These are phyloP conservation scores for Nemapogon koenigi DNA, from an alignment of 2,888 invertebrate species.

Conservation along the genomic window DNA sequence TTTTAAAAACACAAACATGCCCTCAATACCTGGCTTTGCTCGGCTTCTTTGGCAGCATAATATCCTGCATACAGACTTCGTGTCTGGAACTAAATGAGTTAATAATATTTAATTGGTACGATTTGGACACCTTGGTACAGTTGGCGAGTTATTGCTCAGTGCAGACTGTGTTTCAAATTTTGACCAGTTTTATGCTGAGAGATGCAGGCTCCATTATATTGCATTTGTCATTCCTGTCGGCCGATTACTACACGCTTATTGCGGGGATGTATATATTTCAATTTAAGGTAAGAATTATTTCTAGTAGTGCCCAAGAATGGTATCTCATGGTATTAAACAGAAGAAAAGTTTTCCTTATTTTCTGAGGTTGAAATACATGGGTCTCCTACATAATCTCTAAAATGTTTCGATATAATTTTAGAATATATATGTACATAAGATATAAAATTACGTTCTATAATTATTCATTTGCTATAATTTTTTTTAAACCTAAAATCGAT, in stretches of 20 bases:
- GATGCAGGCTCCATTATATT: slow-evolving; percentile 83
- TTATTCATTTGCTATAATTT: no score
- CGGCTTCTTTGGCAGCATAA: slow-evolving; percentile 79
- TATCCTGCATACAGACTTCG: slow-evolving; percentile 81
- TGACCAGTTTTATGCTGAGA: slow-evolving; percentile 77
- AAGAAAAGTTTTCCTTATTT: no score
- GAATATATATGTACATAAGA: no score
- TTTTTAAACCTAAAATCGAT: no score
- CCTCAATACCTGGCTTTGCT: slow-evolving; percentile 84
- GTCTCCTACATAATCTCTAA: no score
- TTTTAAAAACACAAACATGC: slow-evolving; percentile 77
- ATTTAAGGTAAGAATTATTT: slow-evolving; percentile 68
- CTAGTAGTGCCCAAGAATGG: no score
- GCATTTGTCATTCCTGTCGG: slow-evolving; percentile 81
- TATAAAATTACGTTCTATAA: no score
- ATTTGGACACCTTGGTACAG: slow-evolving; percentile 68
- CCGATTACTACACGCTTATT: slow-evolving; percentile 85
- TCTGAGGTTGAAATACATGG: no score
- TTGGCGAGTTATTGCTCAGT: slow-evolving; percentile 70
- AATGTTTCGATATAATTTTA: no score
- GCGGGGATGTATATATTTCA: slow-evolving; percentile 81
- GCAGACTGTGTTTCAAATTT: slow-evolving; percentile 78
- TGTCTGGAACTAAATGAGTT: slow-evolving; percentile 76
- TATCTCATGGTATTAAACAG: no score
- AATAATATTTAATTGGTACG: slow-evolving; percentile 72